Conservation (phyloP, 2,888 invertebrate species). For the Sussaba pulchella region DNA sequence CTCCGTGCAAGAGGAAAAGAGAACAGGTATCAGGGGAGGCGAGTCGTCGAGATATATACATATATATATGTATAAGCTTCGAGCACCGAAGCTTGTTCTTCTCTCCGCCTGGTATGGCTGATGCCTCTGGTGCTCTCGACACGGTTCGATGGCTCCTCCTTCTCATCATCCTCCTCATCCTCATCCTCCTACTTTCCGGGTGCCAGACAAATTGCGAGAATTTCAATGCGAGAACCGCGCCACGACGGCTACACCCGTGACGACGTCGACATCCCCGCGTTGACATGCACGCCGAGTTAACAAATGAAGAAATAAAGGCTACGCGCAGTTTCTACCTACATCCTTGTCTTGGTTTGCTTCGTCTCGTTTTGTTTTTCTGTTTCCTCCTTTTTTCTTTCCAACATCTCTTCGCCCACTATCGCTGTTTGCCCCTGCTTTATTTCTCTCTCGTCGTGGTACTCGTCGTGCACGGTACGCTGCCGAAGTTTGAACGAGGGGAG, state of each 20-base stretch:
- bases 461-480: conserved; percentile 53
- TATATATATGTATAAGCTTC: background rate
- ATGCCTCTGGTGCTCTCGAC: conserved; percentile 51
- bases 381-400: background rate
- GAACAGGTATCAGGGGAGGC: conserved; percentile 11
- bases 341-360: conserved; percentile 4
- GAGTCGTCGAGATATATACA: conserved; percentile 1
- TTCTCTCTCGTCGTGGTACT: conserved; percentile 47
- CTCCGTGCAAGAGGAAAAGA: conserved; percentile 21
- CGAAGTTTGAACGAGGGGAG: conserved; percentile 45
- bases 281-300: conserved; percentile 63
- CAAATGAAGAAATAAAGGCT: conserved; percentile 72
- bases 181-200: conserved; percentile 26
- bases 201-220: conserved; percentile 75
- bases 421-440: conserved; percentile 34
- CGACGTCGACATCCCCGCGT: conserved; percentile 56
- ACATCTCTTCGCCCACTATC: conserved; percentile 9
- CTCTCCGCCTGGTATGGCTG: conserved; percentile 26
- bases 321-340: conserved; percentile 56
- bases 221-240: conserved; percentile 71
- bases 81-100: conserved; percentile 19
- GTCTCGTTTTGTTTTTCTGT: conserved; percentile 1
- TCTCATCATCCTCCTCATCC: conserved; percentile 2
- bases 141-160: conserved; percentile 43
- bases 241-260: conserved; percentile 45